These are phyloP conservation scores for Ammodytes dubius DNA, from an alignment of 2,113 vertebrate genomes.

Conservation along the genomic window DNA sequence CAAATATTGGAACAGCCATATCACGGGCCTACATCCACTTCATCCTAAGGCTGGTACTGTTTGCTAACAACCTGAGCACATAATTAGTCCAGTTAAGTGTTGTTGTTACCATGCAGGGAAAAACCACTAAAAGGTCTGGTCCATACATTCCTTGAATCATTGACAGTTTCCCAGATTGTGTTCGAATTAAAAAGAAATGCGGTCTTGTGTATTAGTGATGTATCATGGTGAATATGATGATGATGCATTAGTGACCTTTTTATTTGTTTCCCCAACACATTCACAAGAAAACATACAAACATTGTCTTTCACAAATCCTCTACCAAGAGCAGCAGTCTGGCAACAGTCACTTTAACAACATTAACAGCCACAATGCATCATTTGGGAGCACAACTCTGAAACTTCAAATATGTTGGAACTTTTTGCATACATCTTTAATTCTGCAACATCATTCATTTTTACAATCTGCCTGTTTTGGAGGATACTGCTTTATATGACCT, in stretches of 20 bases:
- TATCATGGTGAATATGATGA: neutral
- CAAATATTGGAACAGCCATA: conserved; percentile 24
- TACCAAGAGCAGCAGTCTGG: neutral
- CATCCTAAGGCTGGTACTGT: neutral
- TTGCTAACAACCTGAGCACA: conserved; percentile 31
- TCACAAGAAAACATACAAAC: conserved; percentile 43
- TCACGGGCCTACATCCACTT: neutral
- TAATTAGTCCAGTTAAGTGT: conserved; percentile 17
- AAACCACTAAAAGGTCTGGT: neutral
- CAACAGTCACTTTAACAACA: conserved; percentile 22
- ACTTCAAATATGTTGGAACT: conserved; percentile 7
- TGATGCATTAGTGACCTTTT: neutral
- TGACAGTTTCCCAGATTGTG: conserved; percentile 18
- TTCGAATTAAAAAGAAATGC: neutral
- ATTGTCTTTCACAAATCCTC: conserved; percentile 34
- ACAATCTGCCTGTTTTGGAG: conserved; percentile 9
- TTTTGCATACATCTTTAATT: conserved; percentile 19
- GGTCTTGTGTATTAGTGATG: neutral
- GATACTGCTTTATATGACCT: neutral
- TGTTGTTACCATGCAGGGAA: conserved; percentile 38
- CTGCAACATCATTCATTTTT: conserved; percentile 27
- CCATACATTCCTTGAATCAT: conserved; percentile 32
- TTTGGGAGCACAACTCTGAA: conserved; percentile 10
- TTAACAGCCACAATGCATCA: conserved; percentile 36
- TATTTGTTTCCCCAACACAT: neutral